These are phyloP conservation scores for Drosophila mauritiana DNA, from an alignment of 1,140 invertebrate species.

Conservation along the genomic window DNA sequence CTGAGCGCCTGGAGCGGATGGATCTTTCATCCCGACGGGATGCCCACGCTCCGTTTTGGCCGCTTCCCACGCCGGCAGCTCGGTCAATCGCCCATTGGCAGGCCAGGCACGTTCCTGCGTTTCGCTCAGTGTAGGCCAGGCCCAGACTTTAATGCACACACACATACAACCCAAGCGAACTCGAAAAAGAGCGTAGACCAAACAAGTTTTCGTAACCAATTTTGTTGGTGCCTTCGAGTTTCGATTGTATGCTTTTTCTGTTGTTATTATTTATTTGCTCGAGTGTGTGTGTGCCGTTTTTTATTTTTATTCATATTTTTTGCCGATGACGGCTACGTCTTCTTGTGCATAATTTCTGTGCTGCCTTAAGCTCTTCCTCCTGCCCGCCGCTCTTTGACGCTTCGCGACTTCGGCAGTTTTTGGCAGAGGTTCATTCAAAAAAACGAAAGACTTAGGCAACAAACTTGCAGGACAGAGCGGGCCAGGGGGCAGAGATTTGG, in stretches of 20 bases:
- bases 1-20: neutral
- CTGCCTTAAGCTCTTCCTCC: conserved; percentile 31
- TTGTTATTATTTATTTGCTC: conserved; percentile 40
- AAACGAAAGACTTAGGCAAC: conserved; percentile 78
- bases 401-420: conserved; percentile 27
- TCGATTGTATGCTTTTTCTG: conserved; percentile 60
- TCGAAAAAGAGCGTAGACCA: conserved; percentile 51
- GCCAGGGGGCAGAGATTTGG: neutral
- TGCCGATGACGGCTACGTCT: conserved; percentile 44
- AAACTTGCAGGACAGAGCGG: conserved; percentile 56
- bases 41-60: conserved; percentile 48
- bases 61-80: conserved; percentile 57
- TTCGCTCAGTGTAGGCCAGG: conserved; percentile 65
- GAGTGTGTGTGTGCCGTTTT: conserved; percentile 20
- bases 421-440: conserved; percentile 79
- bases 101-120: conserved; percentile 61
- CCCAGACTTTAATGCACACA: conserved; percentile 28
- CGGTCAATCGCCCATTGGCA: conserved; percentile 48
- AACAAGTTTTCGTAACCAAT: conserved; percentile 78
- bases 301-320: conserved; percentile 26
- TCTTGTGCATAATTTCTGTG: conserved; percentile 64
- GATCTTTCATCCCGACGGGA: conserved; percentile 19
- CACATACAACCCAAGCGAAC: neutral
- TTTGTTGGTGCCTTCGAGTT: conserved; percentile 73
- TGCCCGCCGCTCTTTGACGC: conserved; percentile 17